Evolutionary conservation across 2,888 invertebrate species (phyloP).

Genomic region (Eilema sororculum): DNA sequence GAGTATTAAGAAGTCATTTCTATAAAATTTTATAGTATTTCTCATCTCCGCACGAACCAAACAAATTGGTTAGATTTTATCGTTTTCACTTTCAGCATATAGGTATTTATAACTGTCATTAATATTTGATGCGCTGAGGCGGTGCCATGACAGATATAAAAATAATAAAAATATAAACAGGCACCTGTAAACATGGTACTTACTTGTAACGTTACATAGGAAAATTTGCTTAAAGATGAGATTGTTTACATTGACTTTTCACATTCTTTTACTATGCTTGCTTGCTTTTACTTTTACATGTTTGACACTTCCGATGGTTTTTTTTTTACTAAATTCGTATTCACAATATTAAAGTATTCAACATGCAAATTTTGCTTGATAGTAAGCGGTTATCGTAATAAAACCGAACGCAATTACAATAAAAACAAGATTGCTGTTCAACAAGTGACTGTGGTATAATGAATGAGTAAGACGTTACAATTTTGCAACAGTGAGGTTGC

Average conservation of each 20-base stretch:
- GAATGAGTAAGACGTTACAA: neutral
- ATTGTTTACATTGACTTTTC: neutral
- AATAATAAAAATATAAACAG: neutral
- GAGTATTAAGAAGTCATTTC: constrained; percentile 22
- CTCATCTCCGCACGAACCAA: constrained; percentile 36
- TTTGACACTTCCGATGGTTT: neutral
- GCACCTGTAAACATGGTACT: neutral
- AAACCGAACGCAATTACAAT: neutral
- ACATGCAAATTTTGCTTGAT: neutral
- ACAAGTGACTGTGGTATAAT: neutral
- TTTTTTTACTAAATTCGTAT: neutral
- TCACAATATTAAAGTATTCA: too few relatives aligned
- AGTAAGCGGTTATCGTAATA: neutral
- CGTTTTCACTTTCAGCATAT: constrained; percentile 47
- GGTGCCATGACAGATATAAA: constrained; percentile 35
- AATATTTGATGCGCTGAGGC: constrained; percentile 27
- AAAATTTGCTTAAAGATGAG: neutral
- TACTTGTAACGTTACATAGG: neutral
- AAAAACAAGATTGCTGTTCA: neutral
- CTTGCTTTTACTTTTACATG: neutral
- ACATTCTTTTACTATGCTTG: neutral
- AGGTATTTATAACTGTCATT: constrained; percentile 26
- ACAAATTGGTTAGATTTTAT: constrained; percentile 40
- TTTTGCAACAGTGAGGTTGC: neutral
- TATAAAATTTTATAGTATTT: constrained; percentile 34